A percentile compares a stretch with the other conserved stretches of the same genome.
Conservation (phyloP, 2,888 invertebrate species). For the Caenorhabditis zanzibari region DNA sequence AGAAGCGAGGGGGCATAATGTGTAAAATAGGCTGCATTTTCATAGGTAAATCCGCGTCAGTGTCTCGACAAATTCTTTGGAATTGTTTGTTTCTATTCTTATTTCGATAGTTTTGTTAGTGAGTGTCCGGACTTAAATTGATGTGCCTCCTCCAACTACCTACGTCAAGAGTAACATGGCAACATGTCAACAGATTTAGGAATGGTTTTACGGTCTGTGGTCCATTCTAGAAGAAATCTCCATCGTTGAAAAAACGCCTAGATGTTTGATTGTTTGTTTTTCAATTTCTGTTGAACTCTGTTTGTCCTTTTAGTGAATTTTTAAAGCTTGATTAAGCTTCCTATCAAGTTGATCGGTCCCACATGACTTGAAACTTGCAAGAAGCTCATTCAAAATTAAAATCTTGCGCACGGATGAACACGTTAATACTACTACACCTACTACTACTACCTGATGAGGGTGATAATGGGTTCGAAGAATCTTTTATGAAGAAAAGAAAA, state of each 20-base stretch:
- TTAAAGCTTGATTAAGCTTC: constrained; percentile 25
- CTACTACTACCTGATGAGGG: constrained; percentile 8
- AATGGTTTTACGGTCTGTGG: not conserved
- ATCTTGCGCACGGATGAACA: constrained; percentile 44
- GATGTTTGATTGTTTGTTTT: constrained; percentile 40
- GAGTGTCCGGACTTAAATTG: not conserved
- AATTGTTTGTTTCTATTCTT: constrained; percentile 6
- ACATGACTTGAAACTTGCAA: constrained; percentile 43
- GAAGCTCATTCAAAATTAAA: constrained; percentile 35
- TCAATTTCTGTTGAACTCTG: constrained; percentile 27
- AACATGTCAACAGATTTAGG: not conserved
- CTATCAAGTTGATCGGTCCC: constrained; percentile 11
- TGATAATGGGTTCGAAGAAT: constrained; percentile 16
- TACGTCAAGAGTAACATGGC: constrained; percentile 3
- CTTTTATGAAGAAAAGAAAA: constrained; percentile 20
- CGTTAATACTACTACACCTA: constrained; percentile 16
- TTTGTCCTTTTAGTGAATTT: constrained; percentile 37
- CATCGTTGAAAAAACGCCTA: not conserved
- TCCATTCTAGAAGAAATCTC: not conserved
- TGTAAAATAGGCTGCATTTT: constrained; percentile 15
- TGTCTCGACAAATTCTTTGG: constrained; percentile 14
- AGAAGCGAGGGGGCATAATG: constrained; percentile 2
- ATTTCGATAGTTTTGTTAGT: not conserved
- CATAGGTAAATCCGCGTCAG: constrained; percentile 44
- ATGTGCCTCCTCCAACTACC: not conserved